Base-by-base conservation (phyloP, 1,140 invertebrate species). In the Paraescarpia echinospica region DNA sequence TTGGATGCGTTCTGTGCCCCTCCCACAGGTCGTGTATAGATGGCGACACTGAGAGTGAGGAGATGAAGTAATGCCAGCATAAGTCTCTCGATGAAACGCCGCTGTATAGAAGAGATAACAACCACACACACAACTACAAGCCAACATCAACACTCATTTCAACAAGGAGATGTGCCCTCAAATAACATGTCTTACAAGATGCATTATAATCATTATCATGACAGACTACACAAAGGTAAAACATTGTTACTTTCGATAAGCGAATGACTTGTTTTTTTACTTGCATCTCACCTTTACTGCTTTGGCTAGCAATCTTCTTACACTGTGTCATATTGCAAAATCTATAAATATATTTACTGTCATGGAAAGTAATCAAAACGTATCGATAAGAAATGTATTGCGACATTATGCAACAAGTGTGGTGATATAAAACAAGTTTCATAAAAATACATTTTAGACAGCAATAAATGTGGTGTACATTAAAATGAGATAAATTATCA, bases 31-130 rank as follows among this genome's bases (percentile, higher is more conserved):
- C 99, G 97, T 5, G 98, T 96, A 95, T 99, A 99, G 35, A 99
- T 97, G 22, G 98, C 98, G 41, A 98, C 96, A 92, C 98, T 99
- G 59, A 99, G 96, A 48, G 98, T 97, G 0, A 98, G 96, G 92
- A 99, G 96, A 96, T 99, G 99, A 41, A 97, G 92, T 35, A 98
- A 93, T 0, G 95, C 95, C 9, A 96, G 98, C 33, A 98, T 97
- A 33, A 99, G 97, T 48, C 98, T 97, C 96, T 99, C 98, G 90
- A 99, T 96, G 95, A 99, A 99, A 96, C 99, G 98, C 94, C 97
- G 97, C 98, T 98, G 96, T 90, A 77, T 27, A 77, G 18, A 27
- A 22, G 59, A 77, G 59, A 77, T 77, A 77, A 77, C 41, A 41
- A 41, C 41, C 22, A 77, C 22, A 77, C 22, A 77, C 4, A 51